phyloP scores from a whole-genome alignment of 1,140 invertebrate genomes.

The Aplysia californica region DNA sequence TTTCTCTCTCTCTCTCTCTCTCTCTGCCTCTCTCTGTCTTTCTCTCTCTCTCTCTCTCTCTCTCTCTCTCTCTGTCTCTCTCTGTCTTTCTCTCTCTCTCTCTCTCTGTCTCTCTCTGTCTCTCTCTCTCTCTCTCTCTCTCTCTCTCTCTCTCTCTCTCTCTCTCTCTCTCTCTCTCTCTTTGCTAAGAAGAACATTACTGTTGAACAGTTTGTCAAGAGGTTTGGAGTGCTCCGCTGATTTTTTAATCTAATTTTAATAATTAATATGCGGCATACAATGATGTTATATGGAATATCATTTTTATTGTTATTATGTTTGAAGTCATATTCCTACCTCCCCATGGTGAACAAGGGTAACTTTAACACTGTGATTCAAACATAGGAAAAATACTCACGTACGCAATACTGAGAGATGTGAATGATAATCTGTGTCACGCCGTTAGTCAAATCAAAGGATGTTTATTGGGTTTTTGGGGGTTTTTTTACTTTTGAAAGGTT shows the following conservation, averaged over 20 bases:
- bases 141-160: neutral
- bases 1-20: too few relatives aligned
- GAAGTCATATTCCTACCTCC: neutral
- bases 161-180: neutral
- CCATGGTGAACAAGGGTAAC: too few relatives aligned
- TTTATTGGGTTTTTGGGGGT: neutral
- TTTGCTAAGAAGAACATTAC: neutral
- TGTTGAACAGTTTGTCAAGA: neutral
- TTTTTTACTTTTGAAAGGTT: neutral
- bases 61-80: too few relatives aligned
- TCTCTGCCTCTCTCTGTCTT: too few relatives aligned
- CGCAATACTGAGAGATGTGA: neutral
- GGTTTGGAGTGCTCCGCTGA: neutral
- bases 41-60: too few relatives aligned
- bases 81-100: too few relatives aligned
- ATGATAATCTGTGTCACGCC: neutral
- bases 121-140: too few relatives aligned
- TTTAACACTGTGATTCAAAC: neutral
- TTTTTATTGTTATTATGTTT: neutral
- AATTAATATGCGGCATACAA: neutral
- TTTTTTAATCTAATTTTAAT: neutral
- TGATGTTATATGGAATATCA: neutral
- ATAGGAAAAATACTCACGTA: neutral
- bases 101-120: too few relatives aligned
- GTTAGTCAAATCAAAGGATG: neutral